phyloP scores from a whole-genome alignment of 2,888 invertebrate genomes.

The Cyclophora albipunctata region DNA sequence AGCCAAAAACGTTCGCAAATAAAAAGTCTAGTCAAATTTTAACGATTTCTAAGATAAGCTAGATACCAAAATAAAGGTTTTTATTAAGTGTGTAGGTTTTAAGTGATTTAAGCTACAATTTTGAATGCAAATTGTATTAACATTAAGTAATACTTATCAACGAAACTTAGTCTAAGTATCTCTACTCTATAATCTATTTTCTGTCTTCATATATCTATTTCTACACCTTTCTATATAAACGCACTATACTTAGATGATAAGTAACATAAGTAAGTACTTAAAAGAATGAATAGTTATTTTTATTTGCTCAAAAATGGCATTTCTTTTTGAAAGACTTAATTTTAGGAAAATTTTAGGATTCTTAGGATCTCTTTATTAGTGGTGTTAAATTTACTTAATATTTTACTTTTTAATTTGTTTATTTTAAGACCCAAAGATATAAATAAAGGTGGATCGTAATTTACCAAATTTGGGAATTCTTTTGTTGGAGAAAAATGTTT shows the following conservation, averaged over 20 bases:
- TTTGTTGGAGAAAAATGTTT: slow-evolving; percentile 22
- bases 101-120: neutral
- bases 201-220: no score
- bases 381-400: slow-evolving; percentile 21
- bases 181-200: no score
- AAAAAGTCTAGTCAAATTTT: slow-evolving; percentile 71
- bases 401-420: slow-evolving; percentile 25
- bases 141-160: no score
- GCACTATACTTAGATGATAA: no score
- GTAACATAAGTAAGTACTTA: no score
- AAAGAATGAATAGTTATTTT: slow-evolving; percentile 29
- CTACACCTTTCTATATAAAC: no score
- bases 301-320: slow-evolving; percentile 73
- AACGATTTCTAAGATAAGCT: slow-evolving; percentile 48
- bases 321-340: slow-evolving; percentile 55
- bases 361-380: slow-evolving; percentile 56
- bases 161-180: no score
- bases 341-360: slow-evolving; percentile 20
- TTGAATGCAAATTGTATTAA: no score
- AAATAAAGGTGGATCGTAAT: slow-evolving; percentile 37
- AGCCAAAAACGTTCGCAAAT: slow-evolving; percentile 57
- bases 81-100: slow-evolving; percentile 9
- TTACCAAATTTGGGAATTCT: slow-evolving; percentile 36
- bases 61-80: slow-evolving; percentile 46
- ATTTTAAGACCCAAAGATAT: slow-evolving; percentile 34